These are phyloP conservation scores for Byasa hedistus DNA, from an alignment of 2,888 invertebrate genomes.

Conservation along the genomic window DNA sequence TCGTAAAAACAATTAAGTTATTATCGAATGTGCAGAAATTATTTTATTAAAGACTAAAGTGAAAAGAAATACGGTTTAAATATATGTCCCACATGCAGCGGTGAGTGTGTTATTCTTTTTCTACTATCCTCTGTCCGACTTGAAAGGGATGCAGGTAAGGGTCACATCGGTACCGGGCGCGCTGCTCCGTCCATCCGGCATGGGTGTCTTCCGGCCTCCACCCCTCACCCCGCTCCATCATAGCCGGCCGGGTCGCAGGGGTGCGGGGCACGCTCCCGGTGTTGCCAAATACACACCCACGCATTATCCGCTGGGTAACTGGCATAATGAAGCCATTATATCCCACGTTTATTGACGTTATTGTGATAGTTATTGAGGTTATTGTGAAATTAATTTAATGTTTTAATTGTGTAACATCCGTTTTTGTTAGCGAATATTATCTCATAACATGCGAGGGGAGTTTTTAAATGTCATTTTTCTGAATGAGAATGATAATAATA, in stretches of 20 bases:
- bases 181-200: slow-evolving; percentile 55
- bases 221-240: slow-evolving; percentile 62
- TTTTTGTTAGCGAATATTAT: background rate
- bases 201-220: slow-evolving; percentile 58
- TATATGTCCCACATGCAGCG: slow-evolving; percentile 23
- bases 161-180: slow-evolving; percentile 45
- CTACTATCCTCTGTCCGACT: slow-evolving; percentile 32
- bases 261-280: slow-evolving; percentile 54
- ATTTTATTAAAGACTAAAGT: too few species aligned
- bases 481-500: background rate
- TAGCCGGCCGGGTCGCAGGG: slow-evolving; percentile 67
- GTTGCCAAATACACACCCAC: slow-evolving; percentile 48
- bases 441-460: background rate
- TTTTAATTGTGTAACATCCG: slow-evolving; percentile 16
- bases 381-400: slow-evolving; percentile 10
- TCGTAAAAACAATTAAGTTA: too few species aligned
- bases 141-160: slow-evolving; percentile 38
- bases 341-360: slow-evolving; percentile 33
- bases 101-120: slow-evolving; percentile 22
- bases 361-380: slow-evolving; percentile 26
- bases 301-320: slow-evolving; percentile 37
- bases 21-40: too few species aligned
- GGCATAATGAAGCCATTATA: slow-evolving; percentile 32
- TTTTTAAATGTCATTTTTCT: background rate
- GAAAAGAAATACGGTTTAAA: background rate